Percentiles rank a stretch among this genome's conserved stretches.
Evolutionary conservation across 2,797 vertebrate species (phyloP).

Genomic region (Poecilia picta): DNA sequence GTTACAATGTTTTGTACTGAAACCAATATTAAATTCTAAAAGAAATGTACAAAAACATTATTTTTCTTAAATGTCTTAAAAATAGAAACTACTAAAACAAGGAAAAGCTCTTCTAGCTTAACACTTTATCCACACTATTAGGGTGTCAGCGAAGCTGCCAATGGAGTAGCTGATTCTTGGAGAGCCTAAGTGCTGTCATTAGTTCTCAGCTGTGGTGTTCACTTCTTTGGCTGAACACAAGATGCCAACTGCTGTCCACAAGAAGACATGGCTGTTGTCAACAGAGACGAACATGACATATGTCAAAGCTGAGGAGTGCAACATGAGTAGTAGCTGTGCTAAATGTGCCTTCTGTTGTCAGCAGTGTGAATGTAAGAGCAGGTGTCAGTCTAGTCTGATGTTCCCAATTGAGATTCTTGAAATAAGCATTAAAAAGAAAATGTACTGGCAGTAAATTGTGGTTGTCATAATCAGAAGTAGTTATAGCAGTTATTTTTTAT

Average conservation of each 20-base stretch:
- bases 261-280: slow-evolving; percentile 25
- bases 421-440: not conserved
- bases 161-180: slow-evolving; percentile 6
- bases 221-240: slow-evolving; percentile 8
- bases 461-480: not conserved
- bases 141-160: slow-evolving; percentile 11
- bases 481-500: not conserved
- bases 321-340: slow-evolving; percentile 52
- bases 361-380: slow-evolving; percentile 29
- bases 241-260: slow-evolving; percentile 16
- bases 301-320: slow-evolving; percentile 44
- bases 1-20: not conserved
- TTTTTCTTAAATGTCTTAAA: not conserved
- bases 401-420: slow-evolving; percentile 9
- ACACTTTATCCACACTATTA: not conserved
- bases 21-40: not conserved
- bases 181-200: not conserved
- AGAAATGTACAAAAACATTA: not conserved
- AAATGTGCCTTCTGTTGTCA: slow-evolving; percentile 50
- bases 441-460: not conserved
- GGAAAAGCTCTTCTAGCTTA: not conserved
- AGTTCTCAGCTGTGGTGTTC: slow-evolving; percentile 13
- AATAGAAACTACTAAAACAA: not conserved
- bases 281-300: slow-evolving; percentile 33
- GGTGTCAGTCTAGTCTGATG: slow-evolving; percentile 21